Evolutionary conservation across 2,797 vertebrate genomes (phyloP).

Genomic region (Semaprochilodus insignis): DNA sequence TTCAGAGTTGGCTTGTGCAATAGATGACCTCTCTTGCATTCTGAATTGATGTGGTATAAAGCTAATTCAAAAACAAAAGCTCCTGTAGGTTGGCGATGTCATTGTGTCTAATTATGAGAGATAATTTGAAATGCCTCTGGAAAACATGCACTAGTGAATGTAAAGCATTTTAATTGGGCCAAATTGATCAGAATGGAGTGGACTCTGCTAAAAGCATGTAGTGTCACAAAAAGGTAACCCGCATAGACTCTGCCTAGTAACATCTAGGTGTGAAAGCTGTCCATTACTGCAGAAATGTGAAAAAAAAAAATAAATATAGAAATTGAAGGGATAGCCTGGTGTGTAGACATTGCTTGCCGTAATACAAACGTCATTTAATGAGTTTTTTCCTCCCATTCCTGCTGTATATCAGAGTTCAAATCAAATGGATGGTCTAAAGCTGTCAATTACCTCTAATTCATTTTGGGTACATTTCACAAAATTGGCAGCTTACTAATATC

Average conservation of each 20-base stretch:
- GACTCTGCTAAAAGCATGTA: constrained; percentile 68
- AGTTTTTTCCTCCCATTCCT: constrained; percentile 32
- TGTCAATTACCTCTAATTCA: constrained; percentile 44
- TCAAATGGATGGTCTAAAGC: constrained; percentile 41
- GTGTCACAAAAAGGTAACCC: constrained; percentile 59
- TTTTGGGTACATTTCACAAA: constrained; percentile 40
- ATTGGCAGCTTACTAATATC: constrained; percentile 31
- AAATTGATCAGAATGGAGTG: constrained; percentile 71
- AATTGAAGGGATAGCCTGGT: constrained; percentile 38
- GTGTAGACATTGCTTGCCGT: constrained; percentile 45
- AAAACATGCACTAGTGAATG: constrained; percentile 64
- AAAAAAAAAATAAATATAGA: constrained; percentile 23
- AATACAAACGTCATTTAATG: constrained; percentile 55
- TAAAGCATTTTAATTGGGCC: constrained; percentile 70
- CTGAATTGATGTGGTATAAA: constrained; percentile 59
- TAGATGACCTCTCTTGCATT: constrained; percentile 45
- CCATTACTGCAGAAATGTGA: constrained; percentile 63
- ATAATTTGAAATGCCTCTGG: constrained; percentile 65
- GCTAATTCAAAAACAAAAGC: constrained; percentile 64
- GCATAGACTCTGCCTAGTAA: constrained; percentile 56
- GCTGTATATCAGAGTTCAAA: constrained; percentile 36
- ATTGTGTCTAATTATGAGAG: constrained; percentile 62
- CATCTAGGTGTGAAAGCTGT: constrained; percentile 60
- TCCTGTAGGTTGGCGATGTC: constrained; percentile 54
- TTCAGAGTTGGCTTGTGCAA: constrained; percentile 49